Base-by-base conservation (phyloP, 2,797 vertebrate genomes). In the Diplodus sargus region DNA sequence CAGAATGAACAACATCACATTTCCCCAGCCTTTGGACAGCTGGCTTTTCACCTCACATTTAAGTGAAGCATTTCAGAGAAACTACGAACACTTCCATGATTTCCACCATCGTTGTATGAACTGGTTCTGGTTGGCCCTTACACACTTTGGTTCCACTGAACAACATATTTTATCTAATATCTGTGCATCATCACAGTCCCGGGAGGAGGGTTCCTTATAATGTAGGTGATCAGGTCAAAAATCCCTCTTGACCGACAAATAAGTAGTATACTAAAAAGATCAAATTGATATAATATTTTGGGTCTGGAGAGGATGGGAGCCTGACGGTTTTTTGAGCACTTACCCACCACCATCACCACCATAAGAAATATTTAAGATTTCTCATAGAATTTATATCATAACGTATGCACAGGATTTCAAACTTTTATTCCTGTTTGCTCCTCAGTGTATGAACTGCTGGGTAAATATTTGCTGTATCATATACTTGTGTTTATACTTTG, bases 391-490 rank as follows among this genome's bases (percentile, higher is more conserved):
- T 18, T 14, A 7, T 12, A 17, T 3, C 0, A 0, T 13, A 18
- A 25, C 18, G 43, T 62, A 5, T 76, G n/a, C 5, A 23, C 56
- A 28, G 25, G 20, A 59, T 70, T 49, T 39, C 6, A n/a, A 5
- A 43, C 54, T 63, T 49, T 49, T 22, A 23, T 18, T n/a, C 18
- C 49, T 25, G 23, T 45, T 64, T 64, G 34, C 45, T 11, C 15
- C 30, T 58, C n/a, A 13, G 1, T 52, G 56, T 22, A 16, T 25
- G 13, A 30, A 17, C 59, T 13, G 16, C 51, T 49, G 43, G 15
- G 11, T 56, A 57, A 74, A 49, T 74, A 57, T 63, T 57, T 57
- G 39, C 52, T 52, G n/a, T 57, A 20, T 23, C 25, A 13, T n/a
- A 14, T 47, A 30, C 16, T 2, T 47, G 59, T 63, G 39, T 39